Evolutionary conservation across 2,888 invertebrate genomes (phyloP).

Genomic region (Spilarctia lutea): DNA sequence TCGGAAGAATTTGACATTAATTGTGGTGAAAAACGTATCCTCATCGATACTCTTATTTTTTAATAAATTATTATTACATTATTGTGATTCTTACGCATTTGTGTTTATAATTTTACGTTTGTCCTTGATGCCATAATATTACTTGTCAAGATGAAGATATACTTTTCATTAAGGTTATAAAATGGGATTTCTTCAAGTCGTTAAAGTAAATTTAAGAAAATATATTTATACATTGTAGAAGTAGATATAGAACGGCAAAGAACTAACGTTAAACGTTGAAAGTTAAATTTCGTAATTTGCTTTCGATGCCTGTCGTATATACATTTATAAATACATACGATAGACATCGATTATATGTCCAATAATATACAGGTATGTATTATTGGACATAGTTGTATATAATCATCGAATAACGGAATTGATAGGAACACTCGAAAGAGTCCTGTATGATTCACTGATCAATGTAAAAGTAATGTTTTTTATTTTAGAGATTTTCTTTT

Average conservation of each 20-base stretch:
- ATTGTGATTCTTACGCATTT: background rate
- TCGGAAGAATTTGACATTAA: background rate
- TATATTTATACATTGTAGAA: background rate
- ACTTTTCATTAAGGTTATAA: background rate
- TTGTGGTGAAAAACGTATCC: background rate
- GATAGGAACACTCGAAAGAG: background rate
- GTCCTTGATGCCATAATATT: constrained; percentile 1
- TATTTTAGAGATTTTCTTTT: background rate
- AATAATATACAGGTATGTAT: background rate
- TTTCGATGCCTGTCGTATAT: background rate
- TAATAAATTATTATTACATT: background rate
- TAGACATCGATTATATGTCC: too few species aligned
- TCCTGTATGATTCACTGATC: constrained; percentile 9
- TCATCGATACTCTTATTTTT: constrained; percentile 3
- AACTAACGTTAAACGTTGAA: background rate
- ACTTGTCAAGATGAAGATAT: background rate
- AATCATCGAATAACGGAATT: background rate
- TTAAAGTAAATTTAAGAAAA: background rate
- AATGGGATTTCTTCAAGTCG: background rate
- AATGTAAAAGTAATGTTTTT: constrained; percentile 26
- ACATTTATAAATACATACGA: background rate
- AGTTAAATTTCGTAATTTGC: background rate
- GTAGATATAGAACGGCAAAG: background rate
- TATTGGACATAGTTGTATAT: background rate
- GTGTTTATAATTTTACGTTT: background rate